These are phyloP conservation scores for Sinocyclocheilus maitianheensis DNA, from an alignment of 2,113 vertebrate species.

Conservation along the genomic window DNA sequence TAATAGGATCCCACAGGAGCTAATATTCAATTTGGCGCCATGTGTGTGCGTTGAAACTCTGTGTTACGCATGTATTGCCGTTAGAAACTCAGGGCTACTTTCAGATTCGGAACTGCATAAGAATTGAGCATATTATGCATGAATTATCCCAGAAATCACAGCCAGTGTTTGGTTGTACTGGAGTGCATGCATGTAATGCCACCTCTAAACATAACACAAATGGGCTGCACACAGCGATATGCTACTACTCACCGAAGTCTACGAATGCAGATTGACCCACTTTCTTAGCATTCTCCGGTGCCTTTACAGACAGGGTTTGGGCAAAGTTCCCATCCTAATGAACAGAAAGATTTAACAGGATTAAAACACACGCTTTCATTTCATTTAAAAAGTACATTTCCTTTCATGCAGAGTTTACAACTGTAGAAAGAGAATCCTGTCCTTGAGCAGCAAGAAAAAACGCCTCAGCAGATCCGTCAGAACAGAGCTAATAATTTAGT, in stretches of 20 bases:
- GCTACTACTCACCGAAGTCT: slow-evolving; percentile 88
- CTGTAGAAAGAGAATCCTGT: neutral
- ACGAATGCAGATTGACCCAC: slow-evolving; percentile 92
- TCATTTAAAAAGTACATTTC: neutral
- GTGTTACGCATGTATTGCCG: neutral
- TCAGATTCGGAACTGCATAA: slow-evolving; percentile 7
- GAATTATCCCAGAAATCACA: neutral
- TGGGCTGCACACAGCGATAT: neutral
- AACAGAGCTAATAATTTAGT: slow-evolving; percentile 15
- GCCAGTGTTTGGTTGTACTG: neutral
- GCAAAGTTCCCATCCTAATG: slow-evolving; percentile 88
- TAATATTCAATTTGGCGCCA: slow-evolving; percentile 63
- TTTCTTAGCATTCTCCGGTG: slow-evolving; percentile 59
- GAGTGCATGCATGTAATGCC: neutral
- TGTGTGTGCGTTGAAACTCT: slow-evolving; percentile 58
- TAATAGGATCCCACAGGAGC: slow-evolving; percentile 62
- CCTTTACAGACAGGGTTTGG: slow-evolving; percentile 44
- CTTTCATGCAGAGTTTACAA: slow-evolving; percentile 15
- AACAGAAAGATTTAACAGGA: slow-evolving; percentile 47
- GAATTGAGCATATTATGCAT: neutral
- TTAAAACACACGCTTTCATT: neutral
- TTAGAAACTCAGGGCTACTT: slow-evolving; percentile 5
- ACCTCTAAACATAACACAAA: neutral
- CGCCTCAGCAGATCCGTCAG: neutral
- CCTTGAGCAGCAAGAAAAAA: neutral